Conservation (phyloP, 2,888 invertebrate genomes). For the Ophonus ardosiacus region DNA sequence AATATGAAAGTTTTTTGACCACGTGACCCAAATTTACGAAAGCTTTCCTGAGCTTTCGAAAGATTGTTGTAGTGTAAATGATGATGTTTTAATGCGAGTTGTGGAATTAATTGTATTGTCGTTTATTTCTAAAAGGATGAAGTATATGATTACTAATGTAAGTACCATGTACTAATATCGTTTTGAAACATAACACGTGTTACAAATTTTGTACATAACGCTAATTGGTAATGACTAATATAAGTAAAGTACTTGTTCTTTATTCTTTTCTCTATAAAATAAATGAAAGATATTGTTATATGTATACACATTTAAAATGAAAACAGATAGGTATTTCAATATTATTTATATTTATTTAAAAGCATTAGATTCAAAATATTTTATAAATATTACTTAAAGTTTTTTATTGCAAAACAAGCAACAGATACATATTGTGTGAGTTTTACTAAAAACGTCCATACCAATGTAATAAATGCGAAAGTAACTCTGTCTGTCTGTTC, state of each 20-base stretch:
- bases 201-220: background rate
- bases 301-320: no score
- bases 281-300: background rate
- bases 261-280: background rate
- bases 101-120: background rate
- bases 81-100: background rate
- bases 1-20: slow-evolving; percentile 42
- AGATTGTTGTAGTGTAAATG: slow-evolving; percentile 3
- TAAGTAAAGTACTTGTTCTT: slow-evolving; percentile 14
- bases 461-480: no score
- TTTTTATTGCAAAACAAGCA: no score
- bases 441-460: no score
- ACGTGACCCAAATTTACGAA: slow-evolving; percentile 24
- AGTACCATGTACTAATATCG: background rate
- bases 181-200: background rate
- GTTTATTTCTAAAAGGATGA: slow-evolving; percentile 5
- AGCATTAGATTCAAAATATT: no score
- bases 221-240: background rate
- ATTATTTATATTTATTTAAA: no score
- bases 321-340: no score
- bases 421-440: no score
- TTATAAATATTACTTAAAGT: no score
- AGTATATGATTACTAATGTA: background rate
- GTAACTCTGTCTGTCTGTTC: no score
- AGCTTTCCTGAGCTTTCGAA: background rate